Evolutionary conservation across 2,113 vertebrate species (phyloP), one percentile per base, ranked within the genome.

Genomic region (Etheostoma spectabile): DNA sequence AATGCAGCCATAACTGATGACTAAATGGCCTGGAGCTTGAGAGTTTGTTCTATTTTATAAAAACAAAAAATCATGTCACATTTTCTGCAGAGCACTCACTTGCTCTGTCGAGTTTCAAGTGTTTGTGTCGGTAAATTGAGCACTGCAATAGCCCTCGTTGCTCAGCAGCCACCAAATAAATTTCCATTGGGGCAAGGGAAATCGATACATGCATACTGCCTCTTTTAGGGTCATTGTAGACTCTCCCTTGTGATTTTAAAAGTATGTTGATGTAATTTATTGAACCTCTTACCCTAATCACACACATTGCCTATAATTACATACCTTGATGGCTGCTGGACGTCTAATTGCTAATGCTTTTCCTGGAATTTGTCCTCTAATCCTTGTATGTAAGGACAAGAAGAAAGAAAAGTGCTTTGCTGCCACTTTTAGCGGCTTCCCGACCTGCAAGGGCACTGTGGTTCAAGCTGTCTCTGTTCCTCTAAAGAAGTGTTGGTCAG

Each of bases 181-280:
- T 96, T 92, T 94, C 91, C 92, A 92, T 84, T 77, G 86, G 83
- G 78, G 80, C 90, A 95, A 87, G 83, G 93, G 71, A 95, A 95
- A 95, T 96, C 95, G 75, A 96, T 95, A 93, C 3, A 57, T 71
- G 83, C 93, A 87, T 93, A 94, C 91, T 86, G 86, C 91, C 89
- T 93, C 88, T 92, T 93, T 93, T 91, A 88, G 88, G 89, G 81
- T 88, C 89, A 84, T 91, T 83, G 85, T 90, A 86, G 89, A 86
- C 80, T 93, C 84, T 92, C 87, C 85, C 90, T 89, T 90, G 86
- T 90, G 92, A 93, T 92, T 93, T 93, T 92, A 89, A 95, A 95
- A 94, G 94, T 94, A 95, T 94, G 95, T 95, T 95, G 95, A 95
- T 95, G 93, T 95, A 94, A 95, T 96, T 95, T 95, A 95, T 95